These are phyloP conservation scores for Phallusia fumigata DNA, from an alignment of 23 tunicate species.

Conservation along the genomic window DNA sequence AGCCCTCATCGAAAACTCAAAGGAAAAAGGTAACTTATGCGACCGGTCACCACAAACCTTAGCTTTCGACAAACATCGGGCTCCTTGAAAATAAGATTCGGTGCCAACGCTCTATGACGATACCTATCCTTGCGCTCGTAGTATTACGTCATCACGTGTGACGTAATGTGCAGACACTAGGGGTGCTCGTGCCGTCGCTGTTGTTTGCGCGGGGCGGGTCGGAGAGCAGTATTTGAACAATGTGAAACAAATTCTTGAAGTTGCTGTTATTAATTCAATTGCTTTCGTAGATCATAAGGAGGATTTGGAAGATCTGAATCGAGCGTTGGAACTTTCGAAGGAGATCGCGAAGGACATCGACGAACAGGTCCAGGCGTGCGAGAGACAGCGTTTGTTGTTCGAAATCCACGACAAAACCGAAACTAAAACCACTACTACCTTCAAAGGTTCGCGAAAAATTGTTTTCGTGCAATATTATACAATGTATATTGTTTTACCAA, in stretches of 20 bases:
- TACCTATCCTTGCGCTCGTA: slow-evolving; percentile 65
- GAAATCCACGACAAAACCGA: slow-evolving; percentile 84
- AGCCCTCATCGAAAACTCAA: slow-evolving; percentile 68
- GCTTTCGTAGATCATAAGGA: slow-evolving; percentile 59
- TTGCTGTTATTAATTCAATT: too few species aligned
- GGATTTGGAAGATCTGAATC: slow-evolving; percentile 51
- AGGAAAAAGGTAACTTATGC: slow-evolving; percentile 51
- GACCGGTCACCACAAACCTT: slow-evolving; percentile 13
- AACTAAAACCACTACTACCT: slow-evolving; percentile 46
- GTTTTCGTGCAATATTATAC: neutral
- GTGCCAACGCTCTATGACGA: slow-evolving; percentile 31
- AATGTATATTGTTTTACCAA: neutral
- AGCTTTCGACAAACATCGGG: neutral
- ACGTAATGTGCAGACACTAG: slow-evolving; percentile 50
- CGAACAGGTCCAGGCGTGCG: slow-evolving; percentile 77
- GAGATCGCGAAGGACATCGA: slow-evolving; percentile 85
- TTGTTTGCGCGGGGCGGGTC: slow-evolving; percentile 21
- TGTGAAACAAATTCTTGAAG: too few species aligned
- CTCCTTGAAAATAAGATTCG: neutral
- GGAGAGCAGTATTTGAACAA: slow-evolving; percentile 26
- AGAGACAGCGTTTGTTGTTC: slow-evolving; percentile 41
- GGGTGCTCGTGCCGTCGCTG: slow-evolving; percentile 24
- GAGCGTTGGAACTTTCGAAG: slow-evolving; percentile 57
- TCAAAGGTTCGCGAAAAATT: slow-evolving; percentile 45
- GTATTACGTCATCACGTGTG: slow-evolving; percentile 28